Percentiles rank a stretch among this genome's conserved stretches.
Evolutionary conservation across 2,113 vertebrate species (phyloP).

Genomic region (Nothocercus julius): DNA sequence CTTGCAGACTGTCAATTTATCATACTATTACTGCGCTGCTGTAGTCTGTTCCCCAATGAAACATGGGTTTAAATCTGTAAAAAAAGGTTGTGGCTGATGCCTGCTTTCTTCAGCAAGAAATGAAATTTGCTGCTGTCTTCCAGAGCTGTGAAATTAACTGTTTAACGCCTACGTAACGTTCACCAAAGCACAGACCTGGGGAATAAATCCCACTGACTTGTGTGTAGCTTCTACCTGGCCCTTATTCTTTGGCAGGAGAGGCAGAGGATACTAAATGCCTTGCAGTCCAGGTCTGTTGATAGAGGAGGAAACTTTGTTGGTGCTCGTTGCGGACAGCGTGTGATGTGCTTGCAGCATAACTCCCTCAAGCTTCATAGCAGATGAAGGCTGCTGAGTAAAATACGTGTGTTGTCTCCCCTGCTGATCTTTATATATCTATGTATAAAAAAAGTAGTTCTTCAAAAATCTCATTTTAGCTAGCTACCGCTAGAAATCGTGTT

Average conservation of each 20-base stretch:
- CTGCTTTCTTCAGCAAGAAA: background rate
- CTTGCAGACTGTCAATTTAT: background rate
- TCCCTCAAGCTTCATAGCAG: background rate
- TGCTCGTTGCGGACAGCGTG: background rate
- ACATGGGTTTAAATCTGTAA: background rate
- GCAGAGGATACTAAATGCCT: background rate
- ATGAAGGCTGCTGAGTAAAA: background rate
- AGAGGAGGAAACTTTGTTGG: background rate
- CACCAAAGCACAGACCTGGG: background rate
- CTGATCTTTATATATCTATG: background rate
- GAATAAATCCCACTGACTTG: background rate
- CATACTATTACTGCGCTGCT: background rate
- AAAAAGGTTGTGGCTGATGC: background rate
- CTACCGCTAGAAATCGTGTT: background rate
- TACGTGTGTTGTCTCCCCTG: background rate
- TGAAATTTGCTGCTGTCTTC: background rate
- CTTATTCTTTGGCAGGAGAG: background rate
- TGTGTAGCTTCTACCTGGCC: background rate
- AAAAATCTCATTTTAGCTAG: background rate
- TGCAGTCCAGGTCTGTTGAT: background rate
- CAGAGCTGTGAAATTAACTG: background rate
- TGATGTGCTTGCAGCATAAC: background rate
- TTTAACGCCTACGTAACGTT: rapidly evolving
- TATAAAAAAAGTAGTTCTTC: background rate
- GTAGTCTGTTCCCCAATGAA: background rate